A percentile compares a stretch with the other conserved stretches of the same genome.
Evolutionary conservation across 2,797 vertebrate genomes (phyloP).

Genomic region (Sebastiscus tertius): DNA sequence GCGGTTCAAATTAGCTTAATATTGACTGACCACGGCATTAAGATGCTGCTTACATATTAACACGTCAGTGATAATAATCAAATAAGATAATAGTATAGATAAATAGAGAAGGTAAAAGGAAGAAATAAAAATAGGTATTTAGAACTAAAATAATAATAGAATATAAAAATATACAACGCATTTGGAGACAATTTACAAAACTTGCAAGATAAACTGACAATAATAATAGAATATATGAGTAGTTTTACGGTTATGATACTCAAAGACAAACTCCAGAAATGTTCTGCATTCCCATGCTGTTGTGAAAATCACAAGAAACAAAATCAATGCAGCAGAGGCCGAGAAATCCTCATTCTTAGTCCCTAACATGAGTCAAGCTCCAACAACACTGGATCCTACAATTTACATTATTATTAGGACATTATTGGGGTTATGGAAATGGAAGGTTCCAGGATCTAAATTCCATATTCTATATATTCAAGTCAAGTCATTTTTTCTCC

Average conservation of each 20-base stretch:
- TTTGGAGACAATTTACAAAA: not conserved
- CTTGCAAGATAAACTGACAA: accelerated
- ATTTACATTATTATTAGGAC: not conserved
- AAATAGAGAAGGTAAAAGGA: not conserved
- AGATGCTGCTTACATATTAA: not conserved
- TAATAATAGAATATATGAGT: too few species aligned
- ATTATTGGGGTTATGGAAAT: not conserved
- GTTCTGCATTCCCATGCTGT: too few species aligned
- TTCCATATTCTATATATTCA: not conserved
- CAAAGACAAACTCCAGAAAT: too few species aligned
- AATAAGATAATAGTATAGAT: not conserved
- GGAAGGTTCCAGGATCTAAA: not conserved
- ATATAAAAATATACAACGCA: not conserved
- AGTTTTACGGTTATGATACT: too few species aligned
- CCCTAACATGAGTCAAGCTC: not conserved
- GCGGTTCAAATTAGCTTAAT: not conserved
- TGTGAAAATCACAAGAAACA: not conserved
- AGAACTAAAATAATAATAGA: not conserved
- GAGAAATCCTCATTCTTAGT: not conserved
- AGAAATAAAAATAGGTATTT: not conserved
- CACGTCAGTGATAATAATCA: not conserved
- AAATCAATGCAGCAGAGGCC: not conserved
- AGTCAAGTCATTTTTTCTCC: too few species aligned
- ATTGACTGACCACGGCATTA: not conserved
- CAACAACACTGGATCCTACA: not conserved